Percentiles rank a stretch among this genome's conserved stretches.
phyloP scores from a whole-genome alignment of 1,140 invertebrate genomes.

The Dendrolimus punctatus region DNA sequence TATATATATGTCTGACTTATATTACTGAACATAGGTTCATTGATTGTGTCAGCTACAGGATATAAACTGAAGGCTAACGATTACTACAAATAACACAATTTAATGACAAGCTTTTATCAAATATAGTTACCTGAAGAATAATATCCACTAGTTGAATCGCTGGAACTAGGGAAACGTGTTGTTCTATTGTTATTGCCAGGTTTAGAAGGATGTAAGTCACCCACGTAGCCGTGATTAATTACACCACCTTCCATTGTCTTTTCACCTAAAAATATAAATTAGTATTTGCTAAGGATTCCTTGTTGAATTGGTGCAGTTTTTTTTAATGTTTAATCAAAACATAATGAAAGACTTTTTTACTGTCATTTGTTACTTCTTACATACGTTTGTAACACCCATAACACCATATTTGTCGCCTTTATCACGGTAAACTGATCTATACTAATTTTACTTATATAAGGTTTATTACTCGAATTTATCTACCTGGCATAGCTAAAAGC shows the following conservation, averaged over 20 bases:
- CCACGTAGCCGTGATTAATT: conserved; percentile 79
- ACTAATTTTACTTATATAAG: neutral
- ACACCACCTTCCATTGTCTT: conserved; percentile 75
- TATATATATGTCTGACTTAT: too few species aligned
- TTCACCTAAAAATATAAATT: conserved; percentile 33
- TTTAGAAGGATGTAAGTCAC: conserved; percentile 45
- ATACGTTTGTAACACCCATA: too few species aligned
- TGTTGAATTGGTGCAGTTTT: too few species aligned
- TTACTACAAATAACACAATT: too few species aligned
- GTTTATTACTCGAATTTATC: neutral
- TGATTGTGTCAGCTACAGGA: too few species aligned
- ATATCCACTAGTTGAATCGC: conserved; percentile 75
- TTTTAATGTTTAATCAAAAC: too few species aligned
- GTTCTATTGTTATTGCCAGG: conserved; percentile 44
- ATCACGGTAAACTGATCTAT: too few species aligned
- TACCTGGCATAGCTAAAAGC: conserved; percentile 77
- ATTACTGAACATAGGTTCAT: too few species aligned
- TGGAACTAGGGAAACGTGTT: conserved; percentile 55
- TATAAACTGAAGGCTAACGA: too few species aligned
- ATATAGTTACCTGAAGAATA: conserved; percentile 63
- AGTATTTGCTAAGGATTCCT: neutral
- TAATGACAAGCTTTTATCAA: neutral
- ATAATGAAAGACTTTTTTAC: too few species aligned
- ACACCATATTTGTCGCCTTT: too few species aligned
- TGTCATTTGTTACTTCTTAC: too few species aligned